Percentiles rank a stretch among this genome's conserved stretches.
phyloP scores from a whole-genome alignment of 2,797 vertebrate species.

The Coregonus ussuriensis region DNA sequence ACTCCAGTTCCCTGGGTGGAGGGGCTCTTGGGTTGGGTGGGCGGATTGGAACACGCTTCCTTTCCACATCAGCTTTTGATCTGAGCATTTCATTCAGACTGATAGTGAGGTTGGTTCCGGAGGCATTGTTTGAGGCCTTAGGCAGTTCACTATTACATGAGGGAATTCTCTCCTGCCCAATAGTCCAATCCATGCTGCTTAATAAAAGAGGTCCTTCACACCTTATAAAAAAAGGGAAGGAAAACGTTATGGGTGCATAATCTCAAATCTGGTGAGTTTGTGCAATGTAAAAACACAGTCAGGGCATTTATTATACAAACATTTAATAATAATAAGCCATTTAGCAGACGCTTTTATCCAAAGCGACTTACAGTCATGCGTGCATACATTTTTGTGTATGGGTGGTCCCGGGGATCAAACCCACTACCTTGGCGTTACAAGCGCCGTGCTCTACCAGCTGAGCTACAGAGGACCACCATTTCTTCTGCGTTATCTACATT shows the following conservation, averaged over 20 bases:
- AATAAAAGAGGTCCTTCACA: slow-evolving; percentile 30
- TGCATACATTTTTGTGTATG: too few species aligned
- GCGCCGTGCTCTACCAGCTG: too few species aligned
- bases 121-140: slow-evolving; percentile 64
- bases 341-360: too few species aligned
- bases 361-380: too few species aligned
- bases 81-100: slow-evolving; percentile 65
- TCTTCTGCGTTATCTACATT: neutral
- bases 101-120: slow-evolving; percentile 72
- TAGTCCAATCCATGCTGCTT: slow-evolving; percentile 65
- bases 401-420: too few species aligned
- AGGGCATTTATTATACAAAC: neutral
- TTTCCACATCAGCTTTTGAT: slow-evolving; percentile 24
- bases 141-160: slow-evolving; percentile 45
- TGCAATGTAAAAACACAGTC: neutral
- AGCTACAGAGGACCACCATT: neutral
- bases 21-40: slow-evolving; percentile 53
- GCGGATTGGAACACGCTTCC: slow-evolving; percentile 61
- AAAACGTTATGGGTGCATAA: neutral
- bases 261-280: neutral
- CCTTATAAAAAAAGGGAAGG: slow-evolving; percentile 42
- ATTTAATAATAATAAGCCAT: too few species aligned
- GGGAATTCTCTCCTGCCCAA: slow-evolving; percentile 67
- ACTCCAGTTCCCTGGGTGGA: slow-evolving; percentile 17
- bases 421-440: too few species aligned